Evolutionary conservation across 2,113 vertebrate genomes (phyloP).

Genomic region (Papio anubis): DNA sequence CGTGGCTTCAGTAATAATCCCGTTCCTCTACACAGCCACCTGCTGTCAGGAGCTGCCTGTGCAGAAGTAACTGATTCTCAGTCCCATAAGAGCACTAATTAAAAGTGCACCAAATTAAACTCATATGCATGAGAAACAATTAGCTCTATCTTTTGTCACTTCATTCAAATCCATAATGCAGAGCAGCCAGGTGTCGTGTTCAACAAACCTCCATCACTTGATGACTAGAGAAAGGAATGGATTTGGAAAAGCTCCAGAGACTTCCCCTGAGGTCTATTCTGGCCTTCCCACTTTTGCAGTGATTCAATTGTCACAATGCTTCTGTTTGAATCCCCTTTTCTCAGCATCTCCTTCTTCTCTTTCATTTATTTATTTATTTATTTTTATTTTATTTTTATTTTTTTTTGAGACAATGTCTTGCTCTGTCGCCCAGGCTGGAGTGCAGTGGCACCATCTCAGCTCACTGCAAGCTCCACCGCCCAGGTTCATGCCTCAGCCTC

Average conservation of each 20-base stretch:
- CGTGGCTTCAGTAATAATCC: constrained; percentile 30
- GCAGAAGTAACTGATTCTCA: constrained; percentile 78
- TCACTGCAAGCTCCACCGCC: too few relatives aligned
- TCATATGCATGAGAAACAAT: constrained; percentile 83
- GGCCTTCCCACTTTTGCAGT: background rate
- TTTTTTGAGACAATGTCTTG: too few relatives aligned
- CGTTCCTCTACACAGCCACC: constrained; percentile 8
- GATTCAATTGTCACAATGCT: background rate
- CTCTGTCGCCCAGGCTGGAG: too few relatives aligned
- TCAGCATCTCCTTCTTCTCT: background rate
- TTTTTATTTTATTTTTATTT: too few relatives aligned
- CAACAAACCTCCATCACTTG: constrained; percentile 82
- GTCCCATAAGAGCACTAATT: constrained; percentile 81
- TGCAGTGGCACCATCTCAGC: too few relatives aligned
- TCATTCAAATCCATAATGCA: constrained; percentile 62
- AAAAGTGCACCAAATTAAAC: constrained; percentile 83
- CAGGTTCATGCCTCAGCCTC: too few relatives aligned
- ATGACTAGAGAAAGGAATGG: constrained; percentile 80
- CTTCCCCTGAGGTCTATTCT: background rate
- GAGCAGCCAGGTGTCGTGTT: constrained; percentile 84
- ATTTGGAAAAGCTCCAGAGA: constrained; percentile 74
- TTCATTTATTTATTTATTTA: too few relatives aligned
- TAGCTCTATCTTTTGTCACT: constrained; percentile 84
- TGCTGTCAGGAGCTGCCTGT: constrained; percentile 66
- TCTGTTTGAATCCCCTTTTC: background rate